These are phyloP conservation scores for Pagrus major DNA, from an alignment of 2,113 vertebrate species.

Conservation along the genomic window DNA sequence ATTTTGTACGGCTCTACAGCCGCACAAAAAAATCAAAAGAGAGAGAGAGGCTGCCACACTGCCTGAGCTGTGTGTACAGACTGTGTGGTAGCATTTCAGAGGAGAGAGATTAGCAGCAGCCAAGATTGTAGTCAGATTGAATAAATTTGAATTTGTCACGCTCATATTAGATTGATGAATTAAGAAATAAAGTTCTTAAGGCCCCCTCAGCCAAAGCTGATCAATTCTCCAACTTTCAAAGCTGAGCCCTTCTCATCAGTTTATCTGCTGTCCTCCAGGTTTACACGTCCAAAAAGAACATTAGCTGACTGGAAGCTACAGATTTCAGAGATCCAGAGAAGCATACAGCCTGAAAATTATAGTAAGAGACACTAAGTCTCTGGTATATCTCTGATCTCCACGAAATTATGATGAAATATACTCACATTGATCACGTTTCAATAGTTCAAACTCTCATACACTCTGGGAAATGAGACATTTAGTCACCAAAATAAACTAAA, in stretches of 20 bases:
- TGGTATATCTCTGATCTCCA: no score
- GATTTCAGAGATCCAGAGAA: background rate
- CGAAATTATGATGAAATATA: background rate
- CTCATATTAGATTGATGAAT: background rate
- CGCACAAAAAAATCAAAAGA: slow-evolving; percentile 1
- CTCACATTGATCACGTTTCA: background rate
- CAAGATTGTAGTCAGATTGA: slow-evolving; percentile 12
- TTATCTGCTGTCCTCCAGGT: background rate
- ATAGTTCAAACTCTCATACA: background rate
- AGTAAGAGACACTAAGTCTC: background rate
- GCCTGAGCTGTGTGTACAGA: background rate
- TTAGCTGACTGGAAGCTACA: background rate
- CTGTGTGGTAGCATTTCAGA: background rate
- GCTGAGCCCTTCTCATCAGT: background rate
- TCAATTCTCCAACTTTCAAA: background rate
- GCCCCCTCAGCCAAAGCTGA: background rate
- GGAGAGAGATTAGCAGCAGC: background rate
- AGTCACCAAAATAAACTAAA: background rate
- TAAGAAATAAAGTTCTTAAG: background rate
- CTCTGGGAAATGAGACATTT: background rate
- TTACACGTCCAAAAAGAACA: background rate
- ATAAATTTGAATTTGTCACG: slow-evolving; percentile 14
- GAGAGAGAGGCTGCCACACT: background rate
- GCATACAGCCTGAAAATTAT: background rate
- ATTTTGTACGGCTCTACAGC: background rate